Percentiles rank a stretch among this genome's conserved stretches.
Conservation (phyloP, 2,797 vertebrate genomes). For the Knipowitschia caucasica region DNA sequence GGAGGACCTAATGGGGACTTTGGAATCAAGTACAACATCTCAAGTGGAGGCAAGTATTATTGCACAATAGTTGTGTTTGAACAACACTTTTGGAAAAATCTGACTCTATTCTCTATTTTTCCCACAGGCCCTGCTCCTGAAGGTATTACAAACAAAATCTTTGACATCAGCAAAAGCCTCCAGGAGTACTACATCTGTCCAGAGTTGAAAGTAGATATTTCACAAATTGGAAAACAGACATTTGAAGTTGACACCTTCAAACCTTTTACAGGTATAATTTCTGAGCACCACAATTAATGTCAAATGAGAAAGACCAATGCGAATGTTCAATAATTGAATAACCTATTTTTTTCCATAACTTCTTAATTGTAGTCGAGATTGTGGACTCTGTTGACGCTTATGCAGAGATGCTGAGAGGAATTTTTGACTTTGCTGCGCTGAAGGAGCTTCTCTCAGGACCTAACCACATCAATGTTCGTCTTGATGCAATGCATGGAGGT, state of each 20-base stretch:
- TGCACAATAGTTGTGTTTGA: not conserved
- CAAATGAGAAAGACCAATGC: not conserved
- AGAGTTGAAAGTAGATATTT: constrained; percentile 88
- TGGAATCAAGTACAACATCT: constrained; percentile 96
- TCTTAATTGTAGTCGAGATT: constrained; percentile 85
- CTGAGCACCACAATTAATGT: not conserved
- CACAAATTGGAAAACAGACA: constrained; percentile 89
- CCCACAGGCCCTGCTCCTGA: constrained; percentile 90
- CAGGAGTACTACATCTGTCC: constrained; percentile 95
- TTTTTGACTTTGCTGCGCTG: constrained; percentile 92
- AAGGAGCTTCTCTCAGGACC: constrained; percentile 92
- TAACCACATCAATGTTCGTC: constrained; percentile 86
- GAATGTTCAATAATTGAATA: too few species aligned
- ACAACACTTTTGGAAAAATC: not conserved
- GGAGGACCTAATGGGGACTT: constrained; percentile 95
- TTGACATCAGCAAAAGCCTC: constrained; percentile 91
- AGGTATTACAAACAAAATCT: constrained; percentile 94
- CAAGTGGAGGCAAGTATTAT: constrained; percentile 85
- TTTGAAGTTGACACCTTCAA: constrained; percentile 96
- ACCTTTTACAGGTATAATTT: constrained; percentile 84
- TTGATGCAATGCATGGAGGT: constrained; percentile 99
- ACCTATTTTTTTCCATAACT: not conserved
- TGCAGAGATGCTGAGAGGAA: constrained; percentile 89
- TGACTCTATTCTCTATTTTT: not conserved
- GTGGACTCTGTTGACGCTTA: constrained; percentile 95